Evolutionary conservation across 2,113 vertebrate species (phyloP), one percentile per base, ranked within the genome.

Genomic region (Apteryx owenii): DNA sequence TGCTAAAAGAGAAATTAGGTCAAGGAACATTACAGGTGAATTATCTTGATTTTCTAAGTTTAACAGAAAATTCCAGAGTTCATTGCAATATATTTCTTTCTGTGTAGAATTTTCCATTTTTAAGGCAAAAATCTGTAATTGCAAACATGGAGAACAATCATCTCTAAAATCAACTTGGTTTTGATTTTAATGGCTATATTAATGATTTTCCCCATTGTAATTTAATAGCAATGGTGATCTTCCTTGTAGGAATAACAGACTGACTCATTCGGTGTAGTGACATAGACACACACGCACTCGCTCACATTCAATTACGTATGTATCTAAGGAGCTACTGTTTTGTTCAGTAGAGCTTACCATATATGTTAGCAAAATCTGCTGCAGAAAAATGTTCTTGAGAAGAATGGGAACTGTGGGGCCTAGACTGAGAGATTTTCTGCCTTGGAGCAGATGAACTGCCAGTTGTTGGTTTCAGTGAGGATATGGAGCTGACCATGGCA

Each of bases 171-270:
- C 83, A 81, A 95, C 71, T 77, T 44, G 48, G 10, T 92, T 90
- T 93, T 81, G 20, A 79, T 96, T 92, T 93, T 92, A 94, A 89
- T 91, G 90, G 62, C 89, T 62, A 12, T 44, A 11, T 60, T 95
- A 72, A 93, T 89, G 89, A 46, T 90, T 95, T 85, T 91, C 53
- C n/a, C 73, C 29, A 22, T 76, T 87, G 65, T 89, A 90, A 91
- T 93, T 92, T 89, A 95, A 92, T 94, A 89, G 81, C 60, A 53
- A 1, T 31, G 62, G 87, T 89, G 87, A 72, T 86, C 70, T 92
- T 87, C 93, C 38, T 79, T n/a, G 51, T 20, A 10, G 51, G 76
- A 44, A 79, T 94, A 89, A 85, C 40, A 81, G 68, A 65, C 51
- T 86, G 73, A 71, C 65, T 96, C 69, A 26, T 38, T 85, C 51